Evolutionary conservation across 2,113 vertebrate genomes (phyloP).

Genomic region (Rallus limicola): DNA sequence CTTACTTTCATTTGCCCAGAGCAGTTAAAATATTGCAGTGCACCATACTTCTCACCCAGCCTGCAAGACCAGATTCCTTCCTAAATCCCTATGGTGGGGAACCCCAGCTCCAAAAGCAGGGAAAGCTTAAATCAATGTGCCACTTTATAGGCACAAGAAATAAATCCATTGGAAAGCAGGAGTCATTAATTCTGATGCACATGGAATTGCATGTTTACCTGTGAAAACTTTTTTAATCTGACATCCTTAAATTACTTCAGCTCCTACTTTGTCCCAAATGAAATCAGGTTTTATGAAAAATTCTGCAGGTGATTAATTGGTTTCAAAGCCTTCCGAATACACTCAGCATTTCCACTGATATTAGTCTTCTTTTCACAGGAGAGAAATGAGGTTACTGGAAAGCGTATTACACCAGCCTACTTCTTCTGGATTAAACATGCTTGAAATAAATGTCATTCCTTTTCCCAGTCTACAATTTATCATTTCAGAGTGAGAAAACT

Average conservation of each 20-base stretch:
- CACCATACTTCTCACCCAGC: not conserved
- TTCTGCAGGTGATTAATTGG: conserved; percentile 60
- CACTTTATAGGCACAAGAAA: not conserved
- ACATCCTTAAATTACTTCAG: conserved; percentile 59
- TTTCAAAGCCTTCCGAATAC: conserved; percentile 43
- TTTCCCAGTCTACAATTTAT: not conserved
- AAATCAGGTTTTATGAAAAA: conserved; percentile 54
- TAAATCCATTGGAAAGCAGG: conserved; percentile 4
- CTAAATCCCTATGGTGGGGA: not conserved
- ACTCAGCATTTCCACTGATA: conserved; percentile 44
- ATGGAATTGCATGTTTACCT: conserved; percentile 49
- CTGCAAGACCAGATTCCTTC: conserved; percentile 5
- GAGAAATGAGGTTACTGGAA: conserved; percentile 60
- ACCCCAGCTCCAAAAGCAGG: not conserved
- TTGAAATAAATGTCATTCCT: conserved; percentile 43
- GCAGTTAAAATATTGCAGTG: not conserved
- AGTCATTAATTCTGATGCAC: conserved; percentile 44
- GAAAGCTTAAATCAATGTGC: not conserved
- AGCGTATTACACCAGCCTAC: conserved; percentile 15
- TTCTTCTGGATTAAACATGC: conserved; percentile 36
- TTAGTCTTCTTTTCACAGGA: conserved; percentile 48
- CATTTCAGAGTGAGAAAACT: not conserved
- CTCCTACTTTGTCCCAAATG: conserved; percentile 52
- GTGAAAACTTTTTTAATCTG: conserved; percentile 59
- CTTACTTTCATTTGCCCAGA: not conserved